A percentile compares a stretch with the other conserved stretches of the same genome.
phyloP scores from a whole-genome alignment of 2,888 invertebrate species.

The Balanococcus diminutus region DNA sequence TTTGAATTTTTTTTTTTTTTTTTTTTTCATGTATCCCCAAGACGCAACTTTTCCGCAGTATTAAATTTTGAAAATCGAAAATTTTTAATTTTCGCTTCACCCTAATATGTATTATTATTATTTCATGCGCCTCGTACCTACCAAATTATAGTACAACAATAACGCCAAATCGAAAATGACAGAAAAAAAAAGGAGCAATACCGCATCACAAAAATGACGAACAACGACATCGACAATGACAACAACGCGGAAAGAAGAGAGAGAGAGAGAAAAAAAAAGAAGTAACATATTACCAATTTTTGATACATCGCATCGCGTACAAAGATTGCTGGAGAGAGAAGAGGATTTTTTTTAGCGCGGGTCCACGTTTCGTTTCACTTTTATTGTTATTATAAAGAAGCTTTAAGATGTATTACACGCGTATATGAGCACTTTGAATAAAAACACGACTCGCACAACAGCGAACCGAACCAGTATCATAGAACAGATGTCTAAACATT shows the following conservation, averaged over 20 bases:
- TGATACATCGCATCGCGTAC: neutral
- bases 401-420: constrained; percentile 53
- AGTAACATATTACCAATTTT: constrained; percentile 13
- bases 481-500: constrained; percentile 55
- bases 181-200: neutral
- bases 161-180: neutral
- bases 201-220: constrained; percentile 3
- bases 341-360: constrained; percentile 24
- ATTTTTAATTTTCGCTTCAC: too few relatives aligned
- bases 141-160: neutral
- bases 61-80: too few relatives aligned
- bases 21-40: too few relatives aligned
- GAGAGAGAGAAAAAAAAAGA: neutral
- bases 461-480: constrained; percentile 49
- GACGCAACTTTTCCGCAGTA: too few relatives aligned
- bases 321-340: constrained; percentile 24
- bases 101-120: too few relatives aligned
- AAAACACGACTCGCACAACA: constrained; percentile 47
- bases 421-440: constrained; percentile 53
- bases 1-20: too few relatives aligned
- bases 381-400: constrained; percentile 54
- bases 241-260: neutral
- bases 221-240: neutral
- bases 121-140: too few relatives aligned
- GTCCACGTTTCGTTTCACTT: constrained; percentile 38